A percentile compares a stretch with the other conserved stretches of the same genome.
phyloP scores from a whole-genome alignment of 2,113 vertebrate species.

The Pollimyrus isidori region DNA sequence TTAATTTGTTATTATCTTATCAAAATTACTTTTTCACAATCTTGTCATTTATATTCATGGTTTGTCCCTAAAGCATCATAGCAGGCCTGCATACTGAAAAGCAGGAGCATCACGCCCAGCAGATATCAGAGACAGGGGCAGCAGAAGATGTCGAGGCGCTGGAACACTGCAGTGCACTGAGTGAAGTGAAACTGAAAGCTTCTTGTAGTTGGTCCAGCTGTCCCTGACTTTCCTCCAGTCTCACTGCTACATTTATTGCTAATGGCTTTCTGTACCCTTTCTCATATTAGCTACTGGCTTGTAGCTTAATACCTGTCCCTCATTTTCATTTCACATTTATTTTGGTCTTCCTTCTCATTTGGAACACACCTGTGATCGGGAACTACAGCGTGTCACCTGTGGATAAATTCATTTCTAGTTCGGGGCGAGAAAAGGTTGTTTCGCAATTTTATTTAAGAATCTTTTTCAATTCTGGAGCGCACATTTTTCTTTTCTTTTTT shows the following conservation, averaged over 20 bases:
- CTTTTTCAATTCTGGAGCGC: neutral
- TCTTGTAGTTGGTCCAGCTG: neutral
- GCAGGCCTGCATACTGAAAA: neutral
- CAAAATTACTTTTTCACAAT: neutral
- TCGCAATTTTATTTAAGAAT: neutral
- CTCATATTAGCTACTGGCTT: neutral
- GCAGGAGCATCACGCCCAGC: neutral
- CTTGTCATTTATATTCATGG: neutral
- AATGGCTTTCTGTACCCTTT: neutral
- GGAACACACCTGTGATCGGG: neutral
- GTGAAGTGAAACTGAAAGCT: constrained; percentile 31
- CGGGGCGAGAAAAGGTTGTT: neutral
- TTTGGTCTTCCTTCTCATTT: neutral
- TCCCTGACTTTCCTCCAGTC: neutral
- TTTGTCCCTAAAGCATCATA: neutral
- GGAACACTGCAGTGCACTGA: constrained; percentile 35
- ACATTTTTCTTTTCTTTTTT: neutral
- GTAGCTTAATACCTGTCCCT: neutral
- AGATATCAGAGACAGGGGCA: neutral
- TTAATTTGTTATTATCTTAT: neutral
- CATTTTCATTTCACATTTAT: neutral
- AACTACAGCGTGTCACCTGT: neutral
- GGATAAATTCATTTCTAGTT: neutral
- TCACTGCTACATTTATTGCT: neutral
- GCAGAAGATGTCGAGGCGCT: constrained; percentile 28